Evolutionary conservation across 2,888 invertebrate species (phyloP).

Genomic region (Pyrgus malvae): DNA sequence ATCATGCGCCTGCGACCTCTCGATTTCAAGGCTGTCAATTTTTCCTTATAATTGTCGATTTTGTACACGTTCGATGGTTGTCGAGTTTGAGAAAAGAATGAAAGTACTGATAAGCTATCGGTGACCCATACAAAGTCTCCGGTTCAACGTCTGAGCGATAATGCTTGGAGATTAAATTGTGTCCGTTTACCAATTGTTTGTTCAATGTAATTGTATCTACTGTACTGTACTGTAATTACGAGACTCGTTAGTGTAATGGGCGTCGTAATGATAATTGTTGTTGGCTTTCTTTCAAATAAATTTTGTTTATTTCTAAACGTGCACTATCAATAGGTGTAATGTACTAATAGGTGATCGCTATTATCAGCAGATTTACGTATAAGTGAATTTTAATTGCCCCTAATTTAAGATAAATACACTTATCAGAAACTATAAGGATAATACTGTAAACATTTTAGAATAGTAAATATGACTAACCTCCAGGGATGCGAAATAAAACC

Average conservation of each 20-base stretch:
- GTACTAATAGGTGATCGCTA: not conserved
- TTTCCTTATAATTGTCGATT: constrained; percentile 44
- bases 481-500: constrained; percentile 93
- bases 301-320: constrained; percentile 8
- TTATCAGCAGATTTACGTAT: too few species aligned
- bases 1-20: constrained; percentile 51
- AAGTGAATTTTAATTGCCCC: too few species aligned
- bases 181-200: not conserved
- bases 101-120: constrained; percentile 54
- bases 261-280: not conserved
- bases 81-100: constrained; percentile 43
- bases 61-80: constrained; percentile 44
- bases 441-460: too few species aligned
- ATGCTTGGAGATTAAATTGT: constrained; percentile 31
- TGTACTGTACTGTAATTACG: constrained; percentile 1
- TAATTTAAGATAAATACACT: too few species aligned
- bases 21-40: constrained; percentile 51
- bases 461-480: too few species aligned
- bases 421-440: too few species aligned
- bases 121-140: constrained; percentile 33
- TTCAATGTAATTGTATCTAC: constrained; percentile 4
- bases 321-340: not conserved
- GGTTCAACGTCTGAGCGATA: constrained; percentile 37
- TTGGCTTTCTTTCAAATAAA: constrained; percentile 2
- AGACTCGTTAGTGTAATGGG: constrained; percentile 1